A percentile compares a stretch with the other conserved stretches of the same genome.
These are phyloP conservation scores for Bergia puertoricense DNA, from an alignment of 92 coral and sea anemone species.

Conservation along the genomic window DNA sequence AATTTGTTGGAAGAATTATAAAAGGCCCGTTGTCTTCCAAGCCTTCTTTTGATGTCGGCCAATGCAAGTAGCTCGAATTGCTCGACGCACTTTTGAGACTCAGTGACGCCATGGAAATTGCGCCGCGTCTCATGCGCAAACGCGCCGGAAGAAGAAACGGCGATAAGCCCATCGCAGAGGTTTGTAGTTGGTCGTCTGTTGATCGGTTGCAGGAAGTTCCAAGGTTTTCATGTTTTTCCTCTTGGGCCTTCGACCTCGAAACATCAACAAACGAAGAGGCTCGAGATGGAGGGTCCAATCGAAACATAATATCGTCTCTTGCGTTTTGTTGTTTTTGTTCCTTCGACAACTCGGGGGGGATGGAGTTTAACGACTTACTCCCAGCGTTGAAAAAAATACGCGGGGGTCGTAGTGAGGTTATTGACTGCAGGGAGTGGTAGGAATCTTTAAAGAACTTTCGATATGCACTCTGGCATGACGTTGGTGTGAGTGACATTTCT, in stretches of 20 bases:
- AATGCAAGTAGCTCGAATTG: slow-evolving; percentile 70
- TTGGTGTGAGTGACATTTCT: slow-evolving; percentile 43
- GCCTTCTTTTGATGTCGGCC: slow-evolving; percentile 59
- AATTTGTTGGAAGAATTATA: slow-evolving; percentile 71
- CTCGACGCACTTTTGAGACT: slow-evolving; percentile 88
- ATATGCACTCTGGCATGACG: slow-evolving; percentile 43
- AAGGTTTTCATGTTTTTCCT: background rate
- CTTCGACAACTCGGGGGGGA: slow-evolving; percentile 51
- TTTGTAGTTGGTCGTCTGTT: slow-evolving; percentile 26
- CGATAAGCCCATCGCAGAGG: background rate
- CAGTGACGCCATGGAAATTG: slow-evolving; percentile 92
- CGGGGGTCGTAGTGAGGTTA: slow-evolving; percentile 54
- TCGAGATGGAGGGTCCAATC: slow-evolving; percentile 63
- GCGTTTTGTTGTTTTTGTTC: slow-evolving; percentile 40
- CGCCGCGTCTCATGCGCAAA: slow-evolving; percentile 85
- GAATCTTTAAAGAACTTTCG: slow-evolving; percentile 58
- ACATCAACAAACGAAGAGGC: slow-evolving; percentile 64
- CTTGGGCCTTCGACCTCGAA: slow-evolving; percentile 39
- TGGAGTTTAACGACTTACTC: slow-evolving; percentile 69
- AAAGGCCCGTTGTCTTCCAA: slow-evolving; percentile 72
- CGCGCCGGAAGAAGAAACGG: slow-evolving; percentile 34
- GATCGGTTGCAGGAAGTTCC: background rate
- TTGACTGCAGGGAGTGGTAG: slow-evolving; percentile 57
- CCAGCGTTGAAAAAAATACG: slow-evolving; percentile 30
- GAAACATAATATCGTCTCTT: slow-evolving; percentile 54